Evolutionary conservation across 2,888 invertebrate species (phyloP), one percentile per base, ranked within the genome.

Genomic region (Camponotus fellah): DNA sequence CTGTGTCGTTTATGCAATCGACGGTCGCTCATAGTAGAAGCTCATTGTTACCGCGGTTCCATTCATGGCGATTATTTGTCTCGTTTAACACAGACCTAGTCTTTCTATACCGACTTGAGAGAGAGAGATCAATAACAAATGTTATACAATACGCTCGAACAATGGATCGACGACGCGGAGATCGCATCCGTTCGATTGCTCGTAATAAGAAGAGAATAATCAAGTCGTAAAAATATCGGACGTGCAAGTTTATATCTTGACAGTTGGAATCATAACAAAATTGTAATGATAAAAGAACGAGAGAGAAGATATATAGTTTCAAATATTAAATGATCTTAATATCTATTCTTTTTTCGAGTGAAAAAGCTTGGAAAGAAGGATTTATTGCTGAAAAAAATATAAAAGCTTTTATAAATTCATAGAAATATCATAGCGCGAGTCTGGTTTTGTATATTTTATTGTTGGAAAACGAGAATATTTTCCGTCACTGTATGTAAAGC

Each of bases 81-180:
- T 46, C 83, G 80, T 88, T 88, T 75, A 79, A 82, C 74, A 75
- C 77, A 82, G 79, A 85, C 85, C 89, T 89, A 82, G 84, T 69
- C 76, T 75, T 77, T 65, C 60, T 56, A 46, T 64, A 65, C 68
- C 58, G 80, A 72, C 80, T 68, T 69, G n/a, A n/a, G 66, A 80
- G 60, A 80, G 60, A 81, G 88, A 83, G 82, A 89, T 85, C 88
- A 84, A 82, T 82, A 89, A 85, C 87, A 84, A 84, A 89, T 87
- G 83, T 88, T 85, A 69, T 74, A 82, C 83, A 87, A 77, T 74
- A 84, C 69, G 69, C 74, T 83, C 79, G 87, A 88, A 89, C 88
- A 88, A 88, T 88, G 37, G 82, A 77, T 72, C 68, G 71, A 74
- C 82, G 83, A 74, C 58, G 68, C 65, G 46, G 58, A 85, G 86